These are phyloP conservation scores for Corbicula japonica DNA, from an alignment of 2,888 invertebrate genomes.

Conservation along the genomic window DNA sequence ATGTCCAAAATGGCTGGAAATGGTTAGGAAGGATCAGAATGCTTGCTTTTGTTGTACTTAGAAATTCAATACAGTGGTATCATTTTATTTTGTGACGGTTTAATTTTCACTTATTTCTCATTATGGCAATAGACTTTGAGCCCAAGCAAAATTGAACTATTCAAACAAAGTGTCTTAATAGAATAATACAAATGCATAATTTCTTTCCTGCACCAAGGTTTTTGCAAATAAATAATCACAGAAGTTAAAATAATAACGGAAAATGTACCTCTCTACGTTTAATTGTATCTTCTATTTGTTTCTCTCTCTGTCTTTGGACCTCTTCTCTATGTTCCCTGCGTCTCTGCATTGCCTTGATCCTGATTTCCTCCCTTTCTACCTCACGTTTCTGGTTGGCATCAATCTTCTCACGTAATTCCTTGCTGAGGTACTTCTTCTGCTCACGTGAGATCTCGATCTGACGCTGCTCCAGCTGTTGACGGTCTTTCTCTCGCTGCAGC, in stretches of 20 bases:
- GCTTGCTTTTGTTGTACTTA: no score
- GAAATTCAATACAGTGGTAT: no score
- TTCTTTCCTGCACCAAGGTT: no score
- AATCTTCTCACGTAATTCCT: constrained; percentile 69
- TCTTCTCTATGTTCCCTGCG: constrained; percentile 77
- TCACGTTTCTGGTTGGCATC: constrained; percentile 74
- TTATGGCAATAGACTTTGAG: no score
- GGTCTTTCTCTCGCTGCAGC: constrained; percentile 74
- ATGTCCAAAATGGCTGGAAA: no score
- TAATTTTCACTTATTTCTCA: no score
- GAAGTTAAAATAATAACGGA: neutral
- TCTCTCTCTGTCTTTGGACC: constrained; percentile 57
- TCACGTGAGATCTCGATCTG: constrained; percentile 75
- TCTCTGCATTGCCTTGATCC: constrained; percentile 74
- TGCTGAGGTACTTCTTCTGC: constrained; percentile 76
- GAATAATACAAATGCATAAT: no score
- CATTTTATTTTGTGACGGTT: no score
- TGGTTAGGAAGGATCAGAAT: no score
- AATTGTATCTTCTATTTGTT: constrained; percentile 63
- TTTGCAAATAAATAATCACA: neutral
- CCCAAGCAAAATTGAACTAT: no score
- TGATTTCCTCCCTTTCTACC: constrained; percentile 69
- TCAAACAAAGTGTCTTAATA: no score
- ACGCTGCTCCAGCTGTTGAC: constrained; percentile 74
- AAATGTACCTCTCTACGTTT: constrained; percentile 66